A percentile compares a stretch with the other conserved stretches of the same genome.
phyloP scores from a whole-genome alignment of 2,797 vertebrate genomes.

The Brachymystax lenok region DNA sequence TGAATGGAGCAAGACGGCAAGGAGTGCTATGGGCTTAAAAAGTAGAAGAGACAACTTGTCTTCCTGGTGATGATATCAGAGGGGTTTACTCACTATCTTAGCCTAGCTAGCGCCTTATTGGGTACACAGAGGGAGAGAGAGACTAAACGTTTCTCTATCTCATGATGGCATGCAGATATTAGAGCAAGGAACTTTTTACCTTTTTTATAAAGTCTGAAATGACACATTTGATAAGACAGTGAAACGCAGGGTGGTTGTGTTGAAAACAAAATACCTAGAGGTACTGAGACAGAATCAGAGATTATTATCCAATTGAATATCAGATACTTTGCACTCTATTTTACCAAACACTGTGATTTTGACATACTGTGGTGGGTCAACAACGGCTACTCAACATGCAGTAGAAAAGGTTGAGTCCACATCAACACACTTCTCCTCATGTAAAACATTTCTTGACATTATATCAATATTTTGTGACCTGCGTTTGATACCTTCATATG shows the following conservation, averaged over 20 bases:
- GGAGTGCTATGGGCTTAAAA: not conserved
- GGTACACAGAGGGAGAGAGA: not conserved
- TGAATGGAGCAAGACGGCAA: slow-evolving; percentile 10
- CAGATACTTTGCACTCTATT: not conserved
- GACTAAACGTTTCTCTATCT: not conserved
- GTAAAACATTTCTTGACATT: not conserved
- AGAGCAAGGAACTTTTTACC: not conserved
- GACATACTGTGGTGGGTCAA: not conserved
- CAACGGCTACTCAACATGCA: not conserved
- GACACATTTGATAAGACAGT: slow-evolving; percentile 25
- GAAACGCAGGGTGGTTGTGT: slow-evolving; percentile 22
- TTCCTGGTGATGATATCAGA: slow-evolving; percentile 30
- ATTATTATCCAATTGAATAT: slow-evolving; percentile 9
- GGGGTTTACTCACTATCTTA: slow-evolving; percentile 4
- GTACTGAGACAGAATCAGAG: slow-evolving; percentile 9
- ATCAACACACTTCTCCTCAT: not conserved
- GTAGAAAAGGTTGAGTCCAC: not conserved
- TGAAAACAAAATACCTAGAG: slow-evolving; percentile 7
- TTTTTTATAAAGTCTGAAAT: slow-evolving; percentile 21
- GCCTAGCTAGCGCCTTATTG: not conserved
- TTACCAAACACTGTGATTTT: no score
- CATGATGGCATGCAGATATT: not conserved
- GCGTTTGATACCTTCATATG: not conserved
- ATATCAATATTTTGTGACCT: not conserved
- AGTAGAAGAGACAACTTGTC: not conserved